Conservation (phyloP, 1,140 invertebrate species). For the Drosophila virilis region DNA sequence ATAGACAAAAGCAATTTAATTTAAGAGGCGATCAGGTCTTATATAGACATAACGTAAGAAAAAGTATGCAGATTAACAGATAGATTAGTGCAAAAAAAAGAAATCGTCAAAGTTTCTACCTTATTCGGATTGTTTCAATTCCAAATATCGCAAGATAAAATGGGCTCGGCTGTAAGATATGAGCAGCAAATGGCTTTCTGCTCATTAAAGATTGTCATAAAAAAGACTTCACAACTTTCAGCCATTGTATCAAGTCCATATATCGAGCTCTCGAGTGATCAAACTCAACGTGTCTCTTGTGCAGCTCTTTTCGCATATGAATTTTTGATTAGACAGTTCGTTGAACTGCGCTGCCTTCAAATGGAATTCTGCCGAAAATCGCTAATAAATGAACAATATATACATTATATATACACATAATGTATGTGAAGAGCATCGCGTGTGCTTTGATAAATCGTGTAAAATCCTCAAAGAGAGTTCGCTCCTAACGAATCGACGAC, state of each 20-base stretch:
- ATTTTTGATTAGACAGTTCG: conserved; percentile 47
- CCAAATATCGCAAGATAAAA: neutral
- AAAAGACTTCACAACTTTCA: conserved; percentile 5
- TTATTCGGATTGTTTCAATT: neutral
- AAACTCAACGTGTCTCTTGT: conserved; percentile 13
- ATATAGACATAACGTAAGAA: neutral
- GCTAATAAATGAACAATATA: conserved; percentile 11
- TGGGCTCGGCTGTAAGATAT: neutral
- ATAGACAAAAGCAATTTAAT: neutral
- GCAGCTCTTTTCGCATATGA: conserved; percentile 21
- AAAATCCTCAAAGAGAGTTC: conserved; percentile 21
- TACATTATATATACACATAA: conserved; percentile 1
- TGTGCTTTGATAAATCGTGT: conserved; percentile 40
- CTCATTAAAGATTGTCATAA: neutral
- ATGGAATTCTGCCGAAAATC: conserved; percentile 27
- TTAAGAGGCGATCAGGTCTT: neutral
- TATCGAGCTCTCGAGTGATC: conserved; percentile 1
- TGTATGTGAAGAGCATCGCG: conserved; percentile 30
- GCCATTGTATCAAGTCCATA: conserved; percentile 11
- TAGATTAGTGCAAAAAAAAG: neutral
- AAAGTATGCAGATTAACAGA: no score
- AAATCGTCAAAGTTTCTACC: neutral
- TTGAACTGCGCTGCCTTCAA: conserved; percentile 27
- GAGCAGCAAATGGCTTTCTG: conserved; percentile 8
- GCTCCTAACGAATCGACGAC: conserved; percentile 10